phyloP scores from a whole-genome alignment of 2,888 invertebrate species.

The Chloromyia formosa region DNA sequence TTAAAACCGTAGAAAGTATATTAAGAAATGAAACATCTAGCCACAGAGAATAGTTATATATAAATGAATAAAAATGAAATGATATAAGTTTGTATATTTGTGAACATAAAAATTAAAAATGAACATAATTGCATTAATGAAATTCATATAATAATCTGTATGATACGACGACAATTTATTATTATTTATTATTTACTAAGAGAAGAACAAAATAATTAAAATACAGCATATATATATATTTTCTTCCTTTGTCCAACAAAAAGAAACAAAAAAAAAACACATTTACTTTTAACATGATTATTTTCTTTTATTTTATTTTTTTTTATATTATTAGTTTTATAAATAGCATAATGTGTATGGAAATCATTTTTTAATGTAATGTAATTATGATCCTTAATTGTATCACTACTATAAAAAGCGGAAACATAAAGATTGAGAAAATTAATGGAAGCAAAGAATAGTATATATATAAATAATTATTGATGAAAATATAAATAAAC shows the following conservation, averaged over 20 bases:
- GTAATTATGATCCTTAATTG: constrained; percentile 27
- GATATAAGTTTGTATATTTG: constrained; percentile 25
- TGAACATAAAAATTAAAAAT: constrained; percentile 12
- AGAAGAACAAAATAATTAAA: constrained; percentile 31
- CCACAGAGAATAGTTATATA: not conserved
- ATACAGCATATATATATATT: constrained; percentile 4
- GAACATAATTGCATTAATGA: constrained; percentile 19
- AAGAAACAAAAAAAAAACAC: not conserved
- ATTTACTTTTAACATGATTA: constrained; percentile 3
- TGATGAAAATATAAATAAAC: constrained; percentile 34
- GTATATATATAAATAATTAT: constrained; percentile 31
- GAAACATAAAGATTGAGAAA: constrained; percentile 18
- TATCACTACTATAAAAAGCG: constrained; percentile 1
- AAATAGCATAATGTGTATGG: not conserved
- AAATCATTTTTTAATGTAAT: constrained; percentile 30
- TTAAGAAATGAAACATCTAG: not conserved
- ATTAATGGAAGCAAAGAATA: constrained; percentile 14
- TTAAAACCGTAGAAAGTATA: not conserved
- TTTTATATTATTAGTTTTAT: constrained; percentile 30
- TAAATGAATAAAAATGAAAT: not conserved
- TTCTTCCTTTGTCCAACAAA: constrained; percentile 9
- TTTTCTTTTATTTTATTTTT: constrained; percentile 25
- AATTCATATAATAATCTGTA: constrained; percentile 14
- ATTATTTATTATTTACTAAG: constrained; percentile 42
- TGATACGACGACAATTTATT: not conserved